These are phyloP conservation scores for Ecdyonurus torrentis DNA, from an alignment of 2,888 invertebrate genomes.

Conservation along the genomic window DNA sequence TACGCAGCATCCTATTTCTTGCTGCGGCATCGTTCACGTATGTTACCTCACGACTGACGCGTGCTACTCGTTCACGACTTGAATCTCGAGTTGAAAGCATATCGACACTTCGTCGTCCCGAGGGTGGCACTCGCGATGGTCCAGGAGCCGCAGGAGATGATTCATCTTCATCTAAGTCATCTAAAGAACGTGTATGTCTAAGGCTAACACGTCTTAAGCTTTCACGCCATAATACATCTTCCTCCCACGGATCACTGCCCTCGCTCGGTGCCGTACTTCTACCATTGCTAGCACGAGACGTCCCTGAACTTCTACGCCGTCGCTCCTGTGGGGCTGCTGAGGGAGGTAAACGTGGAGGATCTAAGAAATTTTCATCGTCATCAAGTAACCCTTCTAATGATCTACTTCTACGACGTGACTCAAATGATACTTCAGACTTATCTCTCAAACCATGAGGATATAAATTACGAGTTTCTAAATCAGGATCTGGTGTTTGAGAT, in stretches of 20 bases:
- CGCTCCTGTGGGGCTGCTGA: neutral
- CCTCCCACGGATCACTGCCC: conserved; percentile 66
- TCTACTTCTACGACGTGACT: conserved; percentile 30
- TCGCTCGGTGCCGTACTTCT: conserved; percentile 20
- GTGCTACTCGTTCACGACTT: conserved; percentile 22
- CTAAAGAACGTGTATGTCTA: conserved; percentile 65
- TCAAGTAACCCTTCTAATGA: conserved; percentile 41
- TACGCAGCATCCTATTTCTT: conserved; percentile 3
- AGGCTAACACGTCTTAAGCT: conserved; percentile 61
- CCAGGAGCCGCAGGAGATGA: neutral
- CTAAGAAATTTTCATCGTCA: conserved; percentile 21
- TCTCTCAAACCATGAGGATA: conserved; percentile 26
- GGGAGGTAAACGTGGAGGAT: neutral
- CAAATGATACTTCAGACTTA: conserved; percentile 18
- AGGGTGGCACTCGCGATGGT: neutral
- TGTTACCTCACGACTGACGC: conserved; percentile 51
- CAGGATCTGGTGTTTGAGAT: conserved; percentile 30
- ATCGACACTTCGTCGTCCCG: conserved; percentile 15
- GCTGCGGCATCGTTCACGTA: conserved; percentile 48
- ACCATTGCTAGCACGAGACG: neutral
- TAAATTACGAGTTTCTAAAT: conserved; percentile 22
- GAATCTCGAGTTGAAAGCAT: conserved; percentile 10
- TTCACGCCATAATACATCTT: conserved; percentile 66
- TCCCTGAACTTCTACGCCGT: neutral
- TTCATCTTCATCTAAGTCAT: conserved; percentile 49